phyloP scores from a whole-genome alignment of 2,888 invertebrate species.

The Idaea biselata region DNA sequence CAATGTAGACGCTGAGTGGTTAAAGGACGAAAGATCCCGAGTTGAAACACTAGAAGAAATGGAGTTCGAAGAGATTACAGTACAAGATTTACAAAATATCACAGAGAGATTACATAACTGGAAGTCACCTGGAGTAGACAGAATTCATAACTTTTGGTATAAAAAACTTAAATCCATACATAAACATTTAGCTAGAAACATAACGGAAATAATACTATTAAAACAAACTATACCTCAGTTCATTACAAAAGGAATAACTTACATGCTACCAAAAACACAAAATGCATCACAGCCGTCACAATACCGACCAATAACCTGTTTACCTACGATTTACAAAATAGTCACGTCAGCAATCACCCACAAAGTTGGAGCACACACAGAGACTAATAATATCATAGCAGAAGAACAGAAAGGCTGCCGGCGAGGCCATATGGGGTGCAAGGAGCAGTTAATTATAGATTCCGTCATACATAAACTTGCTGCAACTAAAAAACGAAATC shows the following conservation, averaged over 20 bases:
- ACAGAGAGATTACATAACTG: slow-evolving; percentile 19
- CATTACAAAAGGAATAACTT: slow-evolving; percentile 20
- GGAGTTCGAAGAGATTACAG: slow-evolving; percentile 21
- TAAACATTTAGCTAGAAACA: slow-evolving; percentile 1
- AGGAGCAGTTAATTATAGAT: slow-evolving; percentile 19
- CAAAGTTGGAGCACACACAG: slow-evolving; percentile 9
- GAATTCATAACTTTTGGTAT: slow-evolving; percentile 24
- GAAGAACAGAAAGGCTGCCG: slow-evolving; percentile 11
- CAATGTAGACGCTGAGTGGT: slow-evolving; percentile 10
- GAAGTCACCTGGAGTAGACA: slow-evolving; percentile 25
- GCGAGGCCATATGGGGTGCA: slow-evolving; percentile 17
- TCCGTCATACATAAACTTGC: slow-evolving; percentile 9
- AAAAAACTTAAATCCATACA: slow-evolving; percentile 20
- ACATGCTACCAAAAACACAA: slow-evolving; percentile 18
- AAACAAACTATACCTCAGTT: slow-evolving; percentile 14
- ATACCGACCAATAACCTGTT: slow-evolving; percentile 30
- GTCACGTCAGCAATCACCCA: slow-evolving; percentile 19
- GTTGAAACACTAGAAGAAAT: slow-evolving; percentile 19
- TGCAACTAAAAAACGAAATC: background rate
- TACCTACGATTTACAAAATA: slow-evolving; percentile 28
- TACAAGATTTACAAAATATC: slow-evolving; percentile 11
- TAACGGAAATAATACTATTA: slow-evolving; percentile 5
- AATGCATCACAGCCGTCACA: slow-evolving; percentile 17
- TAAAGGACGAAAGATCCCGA: slow-evolving; percentile 3
- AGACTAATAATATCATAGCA: slow-evolving; percentile 3